Conservation (phyloP, 35 echinoderm and acorn worm species). For the Apostichopus parvimensis region DNA sequence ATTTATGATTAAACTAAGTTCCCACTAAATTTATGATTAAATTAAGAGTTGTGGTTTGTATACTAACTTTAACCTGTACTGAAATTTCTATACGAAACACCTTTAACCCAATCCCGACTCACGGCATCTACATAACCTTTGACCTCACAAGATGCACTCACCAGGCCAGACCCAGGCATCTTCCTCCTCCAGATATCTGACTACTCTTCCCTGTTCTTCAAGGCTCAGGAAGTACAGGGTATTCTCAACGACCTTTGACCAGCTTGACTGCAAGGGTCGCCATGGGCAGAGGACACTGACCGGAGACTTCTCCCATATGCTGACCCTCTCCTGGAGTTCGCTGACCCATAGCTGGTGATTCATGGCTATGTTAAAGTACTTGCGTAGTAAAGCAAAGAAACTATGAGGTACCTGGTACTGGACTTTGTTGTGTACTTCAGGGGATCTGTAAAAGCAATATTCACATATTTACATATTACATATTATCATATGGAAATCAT, state of each 20-base stretch:
- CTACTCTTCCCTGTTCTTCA: conserved; percentile 54
- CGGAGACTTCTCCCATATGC: conserved; percentile 78
- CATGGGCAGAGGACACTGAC: conserved; percentile 79
- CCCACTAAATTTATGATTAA: too few species aligned
- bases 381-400: conserved; percentile 86
- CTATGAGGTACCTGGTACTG: conserved; percentile 67
- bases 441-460: conserved; percentile 9
- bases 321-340: conserved; percentile 66
- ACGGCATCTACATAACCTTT: neutral
- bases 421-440: conserved; percentile 47
- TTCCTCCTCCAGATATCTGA: conserved; percentile 34
- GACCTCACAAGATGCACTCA: neutral
- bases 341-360: conserved; percentile 63
- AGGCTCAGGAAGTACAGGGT: conserved; percentile 79
- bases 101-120: too few species aligned
- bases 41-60: too few species aligned
- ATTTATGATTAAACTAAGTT: too few species aligned
- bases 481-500: too few species aligned
- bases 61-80: too few species aligned
- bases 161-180: conserved; percentile 47
- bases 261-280: conserved; percentile 68
- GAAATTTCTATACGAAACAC: too few species aligned
- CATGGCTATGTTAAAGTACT: conserved; percentile 59
- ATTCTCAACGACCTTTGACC: conserved; percentile 68
- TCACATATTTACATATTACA: too few species aligned